Base-by-base conservation (phyloP, 1,140 invertebrate genomes). In the Caenorhabditis latens region DNA sequence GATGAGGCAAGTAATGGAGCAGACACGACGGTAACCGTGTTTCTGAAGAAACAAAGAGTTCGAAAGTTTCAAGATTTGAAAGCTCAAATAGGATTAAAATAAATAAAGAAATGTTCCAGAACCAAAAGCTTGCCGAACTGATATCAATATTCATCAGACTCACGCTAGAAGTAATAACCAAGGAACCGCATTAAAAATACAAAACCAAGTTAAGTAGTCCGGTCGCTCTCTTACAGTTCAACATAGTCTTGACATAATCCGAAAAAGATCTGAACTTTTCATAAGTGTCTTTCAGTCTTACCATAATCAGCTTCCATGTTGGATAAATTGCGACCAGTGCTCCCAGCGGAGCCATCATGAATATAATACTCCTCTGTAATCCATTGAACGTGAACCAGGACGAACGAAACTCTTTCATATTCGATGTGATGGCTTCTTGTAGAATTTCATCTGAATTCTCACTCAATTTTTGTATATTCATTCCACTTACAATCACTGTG, bases 1-100 rank as follows among this genome's bases (percentile, higher is more conserved):
- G 46, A 50, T 50, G 71, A 79, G 71, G n/a, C 71, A 79, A 21
- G 71, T n/a, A 0, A n/a, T 24, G 11, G 71, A 79, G 3, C 71
- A 79, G 1, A 79, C 46, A 50, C 71, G 71, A 50, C 71, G 71
- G n/a, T 79, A 79, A 21, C 71, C 71, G 46, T 21, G n/a, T 53
- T 79, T 79, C 71, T 79, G 71, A 2, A 79, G 8, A 43, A 1
- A 4, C 0, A 19, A 19, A 7, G 13, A 7, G 19, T 58, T 58
- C 0, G 55, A 58, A 13, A 53, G 4, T 53, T 53, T 16, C 50
- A 32, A 32, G 32, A 32, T 32, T 32, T 32, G 32, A 2, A 32
- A 32, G 2, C 32, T 32, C 32, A 32, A 32, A 32, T 32, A 0
- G 32, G 50, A 14, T 11, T 11, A 53, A 11, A 50, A 50, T n/a